Evolutionary conservation across 1,140 invertebrate species (phyloP).

Genomic region (Dinoponera quadriceps): DNA sequence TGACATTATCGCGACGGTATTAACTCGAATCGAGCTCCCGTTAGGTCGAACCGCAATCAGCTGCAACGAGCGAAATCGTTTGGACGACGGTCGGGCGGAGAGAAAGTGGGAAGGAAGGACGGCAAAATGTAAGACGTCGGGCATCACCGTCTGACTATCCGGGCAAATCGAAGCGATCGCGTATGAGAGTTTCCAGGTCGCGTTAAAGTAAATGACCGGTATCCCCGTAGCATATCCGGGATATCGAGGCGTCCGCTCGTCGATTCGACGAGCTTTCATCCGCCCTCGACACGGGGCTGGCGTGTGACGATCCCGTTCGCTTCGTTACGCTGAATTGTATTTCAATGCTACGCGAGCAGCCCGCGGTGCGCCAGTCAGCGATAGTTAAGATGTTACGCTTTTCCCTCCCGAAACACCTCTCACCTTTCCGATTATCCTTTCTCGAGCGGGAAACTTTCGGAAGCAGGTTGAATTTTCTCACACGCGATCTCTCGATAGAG

Average conservation of each 20-base stretch:
- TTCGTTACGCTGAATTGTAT: conserved; percentile 61
- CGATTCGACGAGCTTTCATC: conserved; percentile 45
- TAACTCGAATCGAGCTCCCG: conserved; percentile 74
- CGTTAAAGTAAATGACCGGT: conserved; percentile 30
- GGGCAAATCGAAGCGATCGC: conserved; percentile 35
- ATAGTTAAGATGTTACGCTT: conserved; percentile 43
- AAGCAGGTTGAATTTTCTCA: conserved; percentile 50
- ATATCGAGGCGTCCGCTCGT: conserved; percentile 44
- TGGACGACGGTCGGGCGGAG: conserved; percentile 32
- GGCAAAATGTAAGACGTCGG: conserved; percentile 28
- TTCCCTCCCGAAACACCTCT: conserved; percentile 22
- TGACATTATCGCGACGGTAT: conserved; percentile 75
- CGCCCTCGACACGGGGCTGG: not conserved
- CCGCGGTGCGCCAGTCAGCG: not conserved
- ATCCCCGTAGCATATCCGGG: conserved; percentile 46
- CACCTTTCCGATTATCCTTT: conserved; percentile 12
- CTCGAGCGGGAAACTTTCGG: conserved; percentile 7
- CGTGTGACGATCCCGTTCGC: conserved; percentile 1
- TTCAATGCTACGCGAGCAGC: not conserved
- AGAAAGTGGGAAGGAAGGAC: conserved; percentile 23
- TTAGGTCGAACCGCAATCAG: conserved; percentile 75
- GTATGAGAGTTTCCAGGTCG: conserved; percentile 35
- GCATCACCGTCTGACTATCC: conserved; percentile 1
- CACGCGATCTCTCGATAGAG: not conserved
- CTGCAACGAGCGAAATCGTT: conserved; percentile 65